phyloP scores from a whole-genome alignment of 2,113 vertebrate genomes.

The Zosterops japonicus region DNA sequence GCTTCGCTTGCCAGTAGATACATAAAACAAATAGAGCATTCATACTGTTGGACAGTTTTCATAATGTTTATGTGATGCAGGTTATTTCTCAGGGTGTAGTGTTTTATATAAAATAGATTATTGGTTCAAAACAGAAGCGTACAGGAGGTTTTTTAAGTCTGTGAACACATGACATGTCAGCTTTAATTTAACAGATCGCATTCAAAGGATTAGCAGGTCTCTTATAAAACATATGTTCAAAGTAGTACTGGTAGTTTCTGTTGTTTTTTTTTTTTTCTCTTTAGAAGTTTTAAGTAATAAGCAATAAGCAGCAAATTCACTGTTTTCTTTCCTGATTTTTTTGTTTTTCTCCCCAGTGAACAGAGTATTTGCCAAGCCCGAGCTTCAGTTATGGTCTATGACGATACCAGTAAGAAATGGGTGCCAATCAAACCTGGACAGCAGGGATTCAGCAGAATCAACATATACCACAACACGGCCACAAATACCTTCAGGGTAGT shows the following conservation, averaged over 20 bases:
- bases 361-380: conserved; percentile 99
- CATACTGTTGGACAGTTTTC: not conserved
- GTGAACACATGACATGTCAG: not conserved
- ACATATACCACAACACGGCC: conserved; percentile 98
- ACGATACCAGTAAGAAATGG: conserved; percentile 99
- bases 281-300: not conserved
- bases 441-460: conserved; percentile 99
- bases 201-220: not conserved
- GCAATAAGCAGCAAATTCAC: not conserved
- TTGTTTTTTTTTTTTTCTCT: not conserved
- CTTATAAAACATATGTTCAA: not conserved
- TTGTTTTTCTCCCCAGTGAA: conserved; percentile 80
- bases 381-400: conserved; percentile 99
- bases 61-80: not conserved
- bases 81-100: not conserved
- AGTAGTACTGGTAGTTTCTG: not conserved
- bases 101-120: conserved; percentile 13
- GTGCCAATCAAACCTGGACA: conserved; percentile 97
- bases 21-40: conserved; percentile 35
- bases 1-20: not conserved
- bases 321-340: not conserved
- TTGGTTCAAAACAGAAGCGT: not conserved
- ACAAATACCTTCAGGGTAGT: conserved; percentile 97
- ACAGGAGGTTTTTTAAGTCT: not conserved
- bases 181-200: conserved; percentile 6